These are phyloP conservation scores for Sphaerophoria taeniata DNA, from an alignment of 2,888 invertebrate genomes.

Conservation along the genomic window DNA sequence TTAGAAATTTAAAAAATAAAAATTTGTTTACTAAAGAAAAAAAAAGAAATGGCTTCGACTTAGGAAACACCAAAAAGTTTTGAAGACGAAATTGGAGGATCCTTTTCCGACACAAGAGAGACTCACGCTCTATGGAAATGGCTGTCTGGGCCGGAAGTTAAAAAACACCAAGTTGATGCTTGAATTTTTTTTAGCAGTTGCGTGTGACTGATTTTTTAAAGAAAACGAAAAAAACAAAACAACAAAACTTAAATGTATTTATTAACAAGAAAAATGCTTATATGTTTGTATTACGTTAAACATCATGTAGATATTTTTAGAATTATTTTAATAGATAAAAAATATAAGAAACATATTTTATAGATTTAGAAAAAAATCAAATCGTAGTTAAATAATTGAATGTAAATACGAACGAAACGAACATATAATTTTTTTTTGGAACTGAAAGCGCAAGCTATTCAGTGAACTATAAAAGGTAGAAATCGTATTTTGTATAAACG, in stretches of 20 bases:
- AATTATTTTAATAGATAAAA: slow-evolving; percentile 19
- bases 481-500: slow-evolving; percentile 66
- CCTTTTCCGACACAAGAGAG: too few relatives aligned
- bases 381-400: slow-evolving; percentile 32
- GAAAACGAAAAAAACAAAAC: slow-evolving; percentile 4
- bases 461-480: slow-evolving; percentile 20
- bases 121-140: too few relatives aligned
- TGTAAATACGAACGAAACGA: slow-evolving; percentile 51
- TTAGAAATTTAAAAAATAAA: slow-evolving; percentile 31
- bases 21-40: slow-evolving; percentile 32
- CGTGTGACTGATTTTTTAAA: slow-evolving; percentile 70
- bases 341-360: slow-evolving; percentile 11
- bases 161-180: slow-evolving; percentile 45
- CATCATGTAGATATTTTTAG: slow-evolving; percentile 31
- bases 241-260: slow-evolving; percentile 29
- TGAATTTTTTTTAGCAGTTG: slow-evolving; percentile 38
- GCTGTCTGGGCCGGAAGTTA: too few relatives aligned
- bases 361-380: background rate
- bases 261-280: slow-evolving; percentile 15
- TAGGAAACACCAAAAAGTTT: too few relatives aligned
- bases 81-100: too few relatives aligned
- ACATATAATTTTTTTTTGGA: slow-evolving; percentile 44
- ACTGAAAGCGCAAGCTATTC: slow-evolving; percentile 40
- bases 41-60: background rate
- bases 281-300: slow-evolving; percentile 9